Evolutionary conservation across 2,888 invertebrate species (phyloP).

Genomic region (Strigamia maritima): DNA sequence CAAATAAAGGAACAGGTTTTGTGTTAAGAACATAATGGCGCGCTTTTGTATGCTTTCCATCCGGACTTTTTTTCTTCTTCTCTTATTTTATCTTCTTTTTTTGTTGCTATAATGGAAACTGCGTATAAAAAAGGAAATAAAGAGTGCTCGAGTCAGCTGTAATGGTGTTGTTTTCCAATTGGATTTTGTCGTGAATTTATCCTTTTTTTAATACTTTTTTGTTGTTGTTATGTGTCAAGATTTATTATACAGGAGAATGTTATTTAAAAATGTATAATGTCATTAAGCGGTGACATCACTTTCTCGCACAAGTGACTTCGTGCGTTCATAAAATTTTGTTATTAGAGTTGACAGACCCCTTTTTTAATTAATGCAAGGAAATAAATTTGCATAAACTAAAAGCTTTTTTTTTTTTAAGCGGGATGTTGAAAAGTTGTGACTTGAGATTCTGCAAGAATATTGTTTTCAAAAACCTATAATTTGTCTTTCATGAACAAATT

Average conservation of each 20-base stretch:
- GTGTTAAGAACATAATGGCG: neutral
- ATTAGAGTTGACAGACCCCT: neutral
- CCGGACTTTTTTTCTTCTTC: neutral
- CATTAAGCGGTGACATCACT: neutral
- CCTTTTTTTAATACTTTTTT: neutral
- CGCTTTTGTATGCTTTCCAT: neutral
- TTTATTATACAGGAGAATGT: neutral
- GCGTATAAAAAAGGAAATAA: neutral
- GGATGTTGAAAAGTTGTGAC: no score
- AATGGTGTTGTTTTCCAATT: neutral
- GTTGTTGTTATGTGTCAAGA: neutral
- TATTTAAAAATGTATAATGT: neutral
- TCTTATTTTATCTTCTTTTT: neutral
- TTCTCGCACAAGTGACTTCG: neutral
- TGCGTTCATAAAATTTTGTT: neutral
- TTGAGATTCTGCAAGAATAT: no score
- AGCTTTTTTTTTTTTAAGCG: neutral
- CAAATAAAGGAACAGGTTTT: conserved; percentile 15
- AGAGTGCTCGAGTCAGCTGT: neutral
- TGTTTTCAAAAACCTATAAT: no score
- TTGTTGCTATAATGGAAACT: neutral
- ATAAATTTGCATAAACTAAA: neutral
- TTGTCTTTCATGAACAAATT: no score
- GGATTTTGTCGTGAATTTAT: neutral
- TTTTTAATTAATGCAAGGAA: neutral